Percentiles rank a stretch among this genome's conserved stretches.
These are phyloP conservation scores for Pecten maximus DNA, from an alignment of 2,888 invertebrate species.

Conservation along the genomic window DNA sequence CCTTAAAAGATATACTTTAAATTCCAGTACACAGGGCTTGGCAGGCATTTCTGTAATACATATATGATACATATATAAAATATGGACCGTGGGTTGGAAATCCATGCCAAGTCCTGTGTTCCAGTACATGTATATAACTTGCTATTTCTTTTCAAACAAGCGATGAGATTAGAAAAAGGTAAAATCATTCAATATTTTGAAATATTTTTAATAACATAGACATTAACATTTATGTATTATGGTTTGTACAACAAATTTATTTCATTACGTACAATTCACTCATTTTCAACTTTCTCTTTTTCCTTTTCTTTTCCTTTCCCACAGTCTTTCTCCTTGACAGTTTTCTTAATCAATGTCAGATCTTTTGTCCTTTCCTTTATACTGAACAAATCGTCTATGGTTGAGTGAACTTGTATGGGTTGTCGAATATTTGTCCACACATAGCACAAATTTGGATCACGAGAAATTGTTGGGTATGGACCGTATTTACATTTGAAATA, in stretches of 20 bases:
- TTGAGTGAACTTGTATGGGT: conserved; percentile 73
- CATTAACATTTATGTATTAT: not conserved
- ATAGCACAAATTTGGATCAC: conserved; percentile 78
- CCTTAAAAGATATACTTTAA: no score
- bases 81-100: no score
- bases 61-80: no score
- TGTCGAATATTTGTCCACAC: conserved; percentile 80
- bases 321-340: conserved; percentile 48
- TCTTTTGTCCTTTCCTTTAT: conserved; percentile 5
- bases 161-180: no score
- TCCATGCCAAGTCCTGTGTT: no score
- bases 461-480: conserved; percentile 87
- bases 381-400: conserved; percentile 69
- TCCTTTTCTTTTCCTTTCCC: conserved; percentile 48
- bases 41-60: no score
- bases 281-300: conserved; percentile 43
- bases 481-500: conserved; percentile 89
- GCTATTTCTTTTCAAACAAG: no score
- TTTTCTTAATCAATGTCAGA: not conserved
- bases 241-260: not conserved
- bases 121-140: no score
- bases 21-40: no score
- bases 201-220: not conserved
- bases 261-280: conserved; percentile 40
- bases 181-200: not conserved